phyloP scores from a whole-genome alignment of 1,140 invertebrate genomes.

The Druon quercuslanigerum region DNA sequence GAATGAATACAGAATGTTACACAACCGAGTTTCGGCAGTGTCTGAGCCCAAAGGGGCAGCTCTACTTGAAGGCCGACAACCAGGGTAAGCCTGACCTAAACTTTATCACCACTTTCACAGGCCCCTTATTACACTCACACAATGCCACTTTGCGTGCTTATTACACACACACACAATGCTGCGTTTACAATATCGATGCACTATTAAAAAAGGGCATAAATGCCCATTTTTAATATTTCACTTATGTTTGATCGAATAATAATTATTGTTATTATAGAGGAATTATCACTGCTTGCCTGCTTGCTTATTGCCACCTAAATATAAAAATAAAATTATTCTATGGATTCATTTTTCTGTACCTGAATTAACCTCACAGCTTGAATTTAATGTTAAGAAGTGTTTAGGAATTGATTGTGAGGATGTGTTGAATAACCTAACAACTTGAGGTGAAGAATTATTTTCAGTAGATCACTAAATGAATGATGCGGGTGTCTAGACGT shows the following conservation, averaged over 20 bases:
- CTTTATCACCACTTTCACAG: conserved; percentile 72
- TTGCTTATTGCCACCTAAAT: conserved; percentile 62
- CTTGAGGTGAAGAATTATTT: conserved; percentile 2
- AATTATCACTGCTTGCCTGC: conserved; percentile 67
- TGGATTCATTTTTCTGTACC: conserved; percentile 14
- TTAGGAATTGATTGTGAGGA: neutral
- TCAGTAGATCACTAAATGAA: conserved; percentile 6
- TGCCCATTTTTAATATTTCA: neutral
- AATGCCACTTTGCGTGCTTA: conserved; percentile 50
- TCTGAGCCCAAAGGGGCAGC: conserved; percentile 85
- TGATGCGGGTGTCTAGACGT: neutral
- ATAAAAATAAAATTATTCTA: conserved; percentile 41
- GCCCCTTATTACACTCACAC: conserved; percentile 62
- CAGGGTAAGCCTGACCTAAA: conserved; percentile 82
- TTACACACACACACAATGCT: conserved; percentile 28
- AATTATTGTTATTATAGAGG: conserved; percentile 38
- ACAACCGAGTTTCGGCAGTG: conserved; percentile 79
- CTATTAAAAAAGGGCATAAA: no score
- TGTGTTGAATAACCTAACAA: neutral
- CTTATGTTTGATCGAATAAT: neutral
- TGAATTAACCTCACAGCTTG: conserved; percentile 25
- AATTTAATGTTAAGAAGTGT: neutral
- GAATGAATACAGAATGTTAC: conserved; percentile 77
- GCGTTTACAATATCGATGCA: neutral
- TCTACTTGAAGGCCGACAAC: conserved; percentile 87